A percentile compares a stretch with the other conserved stretches of the same genome.
phyloP scores from a whole-genome alignment of 1,140 invertebrate genomes.

The Brachystomella parvula region DNA sequence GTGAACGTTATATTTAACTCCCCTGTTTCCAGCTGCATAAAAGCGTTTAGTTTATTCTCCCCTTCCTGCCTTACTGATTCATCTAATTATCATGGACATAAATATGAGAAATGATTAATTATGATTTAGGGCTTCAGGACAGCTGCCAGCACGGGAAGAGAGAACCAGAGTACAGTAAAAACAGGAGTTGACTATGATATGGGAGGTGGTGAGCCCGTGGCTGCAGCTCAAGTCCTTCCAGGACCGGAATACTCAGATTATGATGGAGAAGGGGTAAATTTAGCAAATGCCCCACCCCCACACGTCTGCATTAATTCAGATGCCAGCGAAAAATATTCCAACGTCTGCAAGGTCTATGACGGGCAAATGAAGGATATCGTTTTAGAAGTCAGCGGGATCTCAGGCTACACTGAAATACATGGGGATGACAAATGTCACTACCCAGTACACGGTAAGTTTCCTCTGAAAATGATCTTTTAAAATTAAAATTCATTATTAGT shows the following conservation, averaged over 20 bases:
- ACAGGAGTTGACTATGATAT: neutral
- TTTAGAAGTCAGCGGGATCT: conserved; percentile 14
- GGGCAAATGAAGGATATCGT: conserved; percentile 25
- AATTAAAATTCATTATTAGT: too few relatives aligned
- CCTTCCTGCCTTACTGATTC: too few relatives aligned
- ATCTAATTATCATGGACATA: too few relatives aligned
- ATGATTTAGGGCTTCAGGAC: neutral
- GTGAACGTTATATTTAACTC: neutral
- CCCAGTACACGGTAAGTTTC: conserved; percentile 27
- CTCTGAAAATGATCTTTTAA: neutral
- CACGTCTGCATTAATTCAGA: conserved; percentile 17
- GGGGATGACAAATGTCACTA: conserved; percentile 32
- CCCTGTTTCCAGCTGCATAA: too few relatives aligned
- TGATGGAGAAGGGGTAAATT: neutral
- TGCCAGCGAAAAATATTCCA: conserved; percentile 11
- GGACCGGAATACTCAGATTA: neutral
- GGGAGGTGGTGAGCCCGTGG: neutral
- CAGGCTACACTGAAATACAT: conserved; percentile 18
- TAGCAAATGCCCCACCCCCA: neutral
- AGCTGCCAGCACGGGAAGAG: neutral
- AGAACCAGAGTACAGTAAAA: neutral
- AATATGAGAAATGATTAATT: neutral
- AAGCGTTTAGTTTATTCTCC: too few relatives aligned
- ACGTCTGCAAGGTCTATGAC: conserved; percentile 30
- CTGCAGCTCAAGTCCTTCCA: neutral